Conservation (phyloP, 2,888 invertebrate species). For the Therioaphis trifolii region DNA sequence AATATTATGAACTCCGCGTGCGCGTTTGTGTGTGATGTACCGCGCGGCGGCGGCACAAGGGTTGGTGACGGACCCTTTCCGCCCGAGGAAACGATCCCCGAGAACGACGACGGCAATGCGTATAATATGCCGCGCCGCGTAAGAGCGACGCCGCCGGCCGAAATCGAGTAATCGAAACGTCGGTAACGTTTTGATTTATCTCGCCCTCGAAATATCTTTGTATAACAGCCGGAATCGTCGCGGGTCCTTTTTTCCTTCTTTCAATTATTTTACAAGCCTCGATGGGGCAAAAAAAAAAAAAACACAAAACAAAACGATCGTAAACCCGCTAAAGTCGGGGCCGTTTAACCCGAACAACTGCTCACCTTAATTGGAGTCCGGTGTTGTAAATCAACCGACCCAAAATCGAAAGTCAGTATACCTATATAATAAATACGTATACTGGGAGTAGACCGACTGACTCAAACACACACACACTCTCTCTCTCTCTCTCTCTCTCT, state of each 20-base stretch:
- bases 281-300: neutral
- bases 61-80: conserved; percentile 10
- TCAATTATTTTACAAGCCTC: conserved; percentile 31
- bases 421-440: neutral
- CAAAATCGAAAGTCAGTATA: conserved; percentile 42
- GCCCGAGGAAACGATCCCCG: neutral
- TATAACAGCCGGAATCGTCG: neutral
- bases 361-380: conserved; percentile 33
- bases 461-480: too few relatives aligned
- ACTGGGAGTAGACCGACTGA: neutral
- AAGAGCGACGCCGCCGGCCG: conserved; percentile 25
- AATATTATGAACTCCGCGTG: too few relatives aligned
- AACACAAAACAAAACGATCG: neutral
- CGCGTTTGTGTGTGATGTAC: too few relatives aligned
- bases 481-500: too few relatives aligned
- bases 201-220: conserved; percentile 27
- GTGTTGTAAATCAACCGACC: conserved; percentile 49
- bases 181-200: conserved; percentile 52
- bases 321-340: conserved; percentile 34
- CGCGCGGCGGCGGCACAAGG: conserved; percentile 4
- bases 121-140: too few relatives aligned
- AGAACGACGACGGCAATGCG: neutral
- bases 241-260: neutral
- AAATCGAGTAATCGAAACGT: conserved; percentile 9
- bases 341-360: conserved; percentile 34